phyloP scores from a whole-genome alignment of 2,797 vertebrate genomes.

The Micromesistius poutassou region DNA sequence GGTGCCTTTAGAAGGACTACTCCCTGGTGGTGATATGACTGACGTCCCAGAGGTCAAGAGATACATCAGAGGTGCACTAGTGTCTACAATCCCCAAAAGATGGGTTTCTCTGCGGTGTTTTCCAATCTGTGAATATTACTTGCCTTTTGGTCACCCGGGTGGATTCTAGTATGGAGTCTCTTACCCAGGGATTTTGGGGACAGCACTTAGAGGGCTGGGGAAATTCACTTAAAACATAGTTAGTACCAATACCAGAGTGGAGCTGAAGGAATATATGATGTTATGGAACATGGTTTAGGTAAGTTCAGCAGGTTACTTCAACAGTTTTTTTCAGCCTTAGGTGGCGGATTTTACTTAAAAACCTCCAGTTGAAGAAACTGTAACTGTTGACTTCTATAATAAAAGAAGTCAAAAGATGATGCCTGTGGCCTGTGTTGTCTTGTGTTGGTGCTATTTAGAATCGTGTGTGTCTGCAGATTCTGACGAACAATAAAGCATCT shows the following conservation, averaged over 20 bases:
- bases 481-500: background rate
- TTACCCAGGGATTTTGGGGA: background rate
- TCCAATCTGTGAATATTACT: constrained; percentile 2
- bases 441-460: background rate
- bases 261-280: background rate
- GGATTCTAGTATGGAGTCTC: background rate
- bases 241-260: background rate
- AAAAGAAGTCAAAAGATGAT: background rate
- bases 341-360: background rate
- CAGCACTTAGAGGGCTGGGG: background rate
- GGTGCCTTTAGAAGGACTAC: background rate
- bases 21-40: background rate
- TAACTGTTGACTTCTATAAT: no score
- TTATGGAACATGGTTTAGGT: background rate
- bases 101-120: background rate
- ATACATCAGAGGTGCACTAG: background rate
- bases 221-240: background rate
- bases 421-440: background rate
- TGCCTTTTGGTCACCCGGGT: background rate
- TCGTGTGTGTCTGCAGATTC: background rate
- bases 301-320: background rate
- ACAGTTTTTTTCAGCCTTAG: background rate
- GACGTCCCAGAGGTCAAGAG: constrained; percentile 1
- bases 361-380: background rate
- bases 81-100: background rate